Percentiles rank a stretch among this genome's conserved stretches.
Conservation (phyloP, 1,140 invertebrate species). For the Diploscapter pachys region DNA sequence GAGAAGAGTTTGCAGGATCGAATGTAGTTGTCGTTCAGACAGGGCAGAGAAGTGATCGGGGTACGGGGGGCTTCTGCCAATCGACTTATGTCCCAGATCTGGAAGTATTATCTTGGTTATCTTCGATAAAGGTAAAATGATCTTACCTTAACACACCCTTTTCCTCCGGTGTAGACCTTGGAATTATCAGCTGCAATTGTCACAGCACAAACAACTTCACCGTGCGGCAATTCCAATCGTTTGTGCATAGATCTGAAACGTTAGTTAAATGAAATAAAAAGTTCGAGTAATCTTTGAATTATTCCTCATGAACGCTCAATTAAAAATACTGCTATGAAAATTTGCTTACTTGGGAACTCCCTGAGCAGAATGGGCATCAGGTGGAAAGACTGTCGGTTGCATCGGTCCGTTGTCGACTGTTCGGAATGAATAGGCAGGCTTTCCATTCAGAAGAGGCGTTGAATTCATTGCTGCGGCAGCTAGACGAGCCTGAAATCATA, state of each 20-base stretch:
- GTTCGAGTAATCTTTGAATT: not conserved
- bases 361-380: constrained; percentile 82
- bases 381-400: constrained; percentile 89
- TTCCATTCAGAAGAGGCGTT: constrained; percentile 34
- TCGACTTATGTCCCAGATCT: constrained; percentile 66
- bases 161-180: constrained; percentile 96
- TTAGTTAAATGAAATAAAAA: not conserved
- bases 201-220: constrained; percentile 87
- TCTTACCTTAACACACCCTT: constrained; percentile 83
- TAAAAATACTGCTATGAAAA: constrained; percentile 62
- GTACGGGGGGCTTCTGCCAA: constrained; percentile 69
- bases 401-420: constrained; percentile 78
- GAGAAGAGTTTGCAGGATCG: constrained; percentile 90
- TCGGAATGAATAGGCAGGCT: constrained; percentile 81
- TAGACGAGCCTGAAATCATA: too few relatives aligned
- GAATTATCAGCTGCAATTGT: constrained; percentile 80
- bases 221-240: constrained; percentile 85
- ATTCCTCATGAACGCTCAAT: not conserved
- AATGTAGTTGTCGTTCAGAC: constrained; percentile 91
- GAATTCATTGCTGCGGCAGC: constrained; percentile 17
- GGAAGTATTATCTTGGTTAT: not conserved
- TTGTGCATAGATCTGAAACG: constrained; percentile 59
- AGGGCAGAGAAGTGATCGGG: constrained; percentile 86
- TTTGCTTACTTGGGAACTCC: constrained; percentile 81
- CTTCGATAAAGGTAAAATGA: not conserved